Conservation (phyloP, 2,888 invertebrate species). For the Eudasyphora cyanicolor region DNA sequence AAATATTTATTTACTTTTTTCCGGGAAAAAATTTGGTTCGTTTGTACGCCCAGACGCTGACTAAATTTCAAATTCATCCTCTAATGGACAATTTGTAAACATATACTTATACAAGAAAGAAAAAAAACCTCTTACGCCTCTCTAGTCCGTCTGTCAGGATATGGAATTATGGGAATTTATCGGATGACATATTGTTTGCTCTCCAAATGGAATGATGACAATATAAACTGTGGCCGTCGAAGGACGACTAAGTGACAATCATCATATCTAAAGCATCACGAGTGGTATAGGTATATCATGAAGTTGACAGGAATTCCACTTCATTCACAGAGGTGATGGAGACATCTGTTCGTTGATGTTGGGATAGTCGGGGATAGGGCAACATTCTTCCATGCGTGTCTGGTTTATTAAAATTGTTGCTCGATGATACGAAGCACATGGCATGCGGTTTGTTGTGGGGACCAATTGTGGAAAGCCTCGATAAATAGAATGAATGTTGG, state of each 20-base stretch:
- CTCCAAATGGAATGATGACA: background rate
- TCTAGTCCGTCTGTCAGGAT: no score
- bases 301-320: background rate
- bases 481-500: background rate
- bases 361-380: background rate
- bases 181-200: background rate
- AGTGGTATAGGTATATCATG: no score
- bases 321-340: background rate
- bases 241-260: background rate
- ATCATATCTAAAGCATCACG: conserved; percentile 2
- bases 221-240: background rate
- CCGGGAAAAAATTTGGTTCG: no score
- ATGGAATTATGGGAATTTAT: background rate
- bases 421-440: background rate
- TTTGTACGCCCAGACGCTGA: no score
- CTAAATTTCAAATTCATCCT: no score
- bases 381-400: background rate
- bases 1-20: no score
- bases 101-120: no score
- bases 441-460: background rate
- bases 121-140: no score
- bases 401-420: conserved; percentile 15
- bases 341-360: background rate
- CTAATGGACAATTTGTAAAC: no score
- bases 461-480: background rate